These are phyloP conservation scores for Cyphomyrus plagiostoma DNA, from an alignment of 2,113 vertebrate genomes.

Conservation along the genomic window DNA sequence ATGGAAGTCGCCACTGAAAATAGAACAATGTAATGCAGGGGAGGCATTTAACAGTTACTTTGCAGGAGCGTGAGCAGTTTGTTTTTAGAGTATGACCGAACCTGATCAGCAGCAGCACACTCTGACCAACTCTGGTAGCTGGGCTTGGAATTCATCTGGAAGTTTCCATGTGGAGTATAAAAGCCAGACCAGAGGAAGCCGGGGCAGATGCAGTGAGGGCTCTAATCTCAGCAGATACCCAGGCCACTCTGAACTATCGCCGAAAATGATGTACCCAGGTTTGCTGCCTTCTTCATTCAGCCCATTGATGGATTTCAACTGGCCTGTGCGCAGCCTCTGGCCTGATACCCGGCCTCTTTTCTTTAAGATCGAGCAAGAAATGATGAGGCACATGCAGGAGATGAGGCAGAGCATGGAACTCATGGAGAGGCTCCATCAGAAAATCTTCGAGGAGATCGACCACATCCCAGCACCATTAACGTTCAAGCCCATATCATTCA, in stretches of 20 bases:
- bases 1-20: conserved; percentile 43
- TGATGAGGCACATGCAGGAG: conserved; percentile 61
- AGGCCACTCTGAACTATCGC: neutral
- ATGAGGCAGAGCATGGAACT: conserved; percentile 57
- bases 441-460: conserved; percentile 62
- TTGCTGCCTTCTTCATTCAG: conserved; percentile 45
- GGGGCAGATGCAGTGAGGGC: conserved; percentile 11
- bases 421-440: conserved; percentile 61
- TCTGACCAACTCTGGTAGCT: conserved; percentile 25
- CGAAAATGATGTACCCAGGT: conserved; percentile 58
- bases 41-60: conserved; percentile 50
- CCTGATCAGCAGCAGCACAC: conserved; percentile 28
- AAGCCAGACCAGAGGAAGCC: conserved; percentile 30
- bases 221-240: conserved; percentile 17
- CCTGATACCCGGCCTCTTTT: conserved; percentile 59
- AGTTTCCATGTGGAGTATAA: conserved; percentile 51
- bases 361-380: conserved; percentile 59
- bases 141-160: conserved; percentile 48
- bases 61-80: conserved; percentile 40
- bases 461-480: conserved; percentile 23
- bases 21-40: conserved; percentile 53
- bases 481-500: conserved; percentile 55
- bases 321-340: conserved; percentile 65
- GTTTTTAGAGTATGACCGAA: conserved; percentile 51
- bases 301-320: conserved; percentile 55